Conservation (phyloP, 2,113 vertebrate species). For the Pachypanchax playfairii region DNA sequence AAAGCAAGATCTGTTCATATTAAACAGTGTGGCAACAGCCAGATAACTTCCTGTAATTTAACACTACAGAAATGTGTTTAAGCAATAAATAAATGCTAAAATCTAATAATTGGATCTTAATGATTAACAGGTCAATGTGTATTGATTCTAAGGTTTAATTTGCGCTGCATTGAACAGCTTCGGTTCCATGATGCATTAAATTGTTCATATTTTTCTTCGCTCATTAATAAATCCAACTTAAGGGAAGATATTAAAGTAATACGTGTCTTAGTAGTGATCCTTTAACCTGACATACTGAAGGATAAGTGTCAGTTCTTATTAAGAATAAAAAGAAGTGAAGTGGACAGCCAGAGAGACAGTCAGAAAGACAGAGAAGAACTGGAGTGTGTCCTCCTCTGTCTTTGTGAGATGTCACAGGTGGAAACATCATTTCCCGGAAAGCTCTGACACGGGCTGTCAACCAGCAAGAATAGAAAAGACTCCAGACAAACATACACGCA, state of each 20-base stretch:
- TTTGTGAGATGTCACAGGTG: conserved; percentile 70
- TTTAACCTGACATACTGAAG: conserved; percentile 27
- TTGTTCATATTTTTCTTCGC: background rate
- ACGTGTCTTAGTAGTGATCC: background rate
- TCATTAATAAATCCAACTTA: no score
- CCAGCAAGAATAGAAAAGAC: conserved; percentile 52
- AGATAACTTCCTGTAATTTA: no score
- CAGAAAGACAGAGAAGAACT: conserved; percentile 16
- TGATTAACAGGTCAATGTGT: no score
- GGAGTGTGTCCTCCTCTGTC: conserved; percentile 51
- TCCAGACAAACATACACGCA: conserved; percentile 51
- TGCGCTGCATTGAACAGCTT: background rate
- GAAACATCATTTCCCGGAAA: conserved; percentile 68
- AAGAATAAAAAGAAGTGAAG: conserved; percentile 16
- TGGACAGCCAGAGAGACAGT: conserved; percentile 13
- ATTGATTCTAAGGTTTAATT: no score
- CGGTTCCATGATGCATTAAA: no score
- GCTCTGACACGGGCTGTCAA: conserved; percentile 68
- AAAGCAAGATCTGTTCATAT: no score
- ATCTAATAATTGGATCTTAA: no score
- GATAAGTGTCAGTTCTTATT: conserved; percentile 50
- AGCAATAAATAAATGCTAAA: no score
- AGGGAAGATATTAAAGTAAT: no score
- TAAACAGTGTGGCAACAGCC: no score
- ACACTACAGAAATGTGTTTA: no score